Base-by-base conservation (phyloP, 1,140 invertebrate species). In the Drosophila sproati region DNA sequence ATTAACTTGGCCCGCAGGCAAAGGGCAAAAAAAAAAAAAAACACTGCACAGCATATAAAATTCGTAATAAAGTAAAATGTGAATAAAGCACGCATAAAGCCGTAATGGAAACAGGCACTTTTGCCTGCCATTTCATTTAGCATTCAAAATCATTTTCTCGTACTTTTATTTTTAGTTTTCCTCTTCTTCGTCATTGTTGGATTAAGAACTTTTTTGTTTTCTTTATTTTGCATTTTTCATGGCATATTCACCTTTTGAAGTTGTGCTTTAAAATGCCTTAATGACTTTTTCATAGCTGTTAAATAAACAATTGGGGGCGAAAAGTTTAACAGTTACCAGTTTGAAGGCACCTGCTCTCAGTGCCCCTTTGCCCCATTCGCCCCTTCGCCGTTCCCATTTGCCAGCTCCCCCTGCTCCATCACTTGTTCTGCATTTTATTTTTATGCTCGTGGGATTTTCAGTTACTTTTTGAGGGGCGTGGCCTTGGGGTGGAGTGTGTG, bases 251-350 rank as follows among this genome's bases (percentile, higher is more conserved):
- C 64, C 80, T 87, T 87, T 88, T 87, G 83, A 87, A 87, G 82
- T 73, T 73, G 55, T 56, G 60, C 20, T 76, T 82, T 73, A 69
- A 87, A 82, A 87, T 87, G 73, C 72, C 76, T 20, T 88, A 87
- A 87, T 87, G 83, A 88, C 83, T 88, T 88, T 87, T 87, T 87
- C 69, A 87, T 87, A 66, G 77, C 82, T 87, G 72, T 87, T 87
- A 87, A 87, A 80, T 82, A 87, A 88, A 87, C 77, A 88, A 88
- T 87, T 77, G 73, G 45, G 66, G 64, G 39, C 10, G 37, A 80
- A 88, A 88, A 54, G 79, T 86, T 83, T 48, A 39, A 59, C 73
- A 62, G 57, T 57, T 76, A 20, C 29, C 57, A 10, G 57, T 35
- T 35, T 8, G 37, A 41, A 71, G 63, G 66, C 64, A 85, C 71